Base-by-base conservation (phyloP, 2,888 invertebrate species). In the Apamea sordens region DNA sequence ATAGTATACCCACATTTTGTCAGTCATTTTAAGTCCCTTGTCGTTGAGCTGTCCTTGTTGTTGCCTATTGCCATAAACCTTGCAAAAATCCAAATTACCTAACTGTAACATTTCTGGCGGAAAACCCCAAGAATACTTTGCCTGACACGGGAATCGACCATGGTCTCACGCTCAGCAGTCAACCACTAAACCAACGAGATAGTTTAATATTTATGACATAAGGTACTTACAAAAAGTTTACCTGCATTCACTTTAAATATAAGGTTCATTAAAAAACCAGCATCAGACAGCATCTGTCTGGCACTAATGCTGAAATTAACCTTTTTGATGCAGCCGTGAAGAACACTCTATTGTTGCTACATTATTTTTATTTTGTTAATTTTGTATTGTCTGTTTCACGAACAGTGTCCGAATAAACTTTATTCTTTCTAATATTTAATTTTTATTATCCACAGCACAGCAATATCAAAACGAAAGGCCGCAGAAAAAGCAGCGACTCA, bases 401-500 rank as follows among this genome's bases (percentile, higher is more conserved):
- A 36, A 36, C 10, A 11, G 44, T 11, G 11, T 11, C 44, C 44
- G 11, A 44, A 10, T 44, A 11, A 44, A 44, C 11, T 44, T 44
- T 1, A 10, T 44, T 44, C 6, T 44, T 44, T 44, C 44, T 11
- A 8, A 44, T 18, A 28, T 41, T 63, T 24, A 7, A 63, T 59
- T 69, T 63, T 11, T 77, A 24, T n/a, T 0, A 41, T 75, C 91
- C 92, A 41, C 92, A 97, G 97, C 84, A 92, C 92, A 83, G 97
- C 95, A 18, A 84, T 92, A 85, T 97, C 96, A 64, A 98, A 98
- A 94, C 94, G 95, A 0, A 93, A 94, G 59, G 97, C 98, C 0
- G 95, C 97, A 0, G 94, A 95, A 65, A 95, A 96, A 86, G 97
- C 97, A n/a, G 97, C 97, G 0, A 88, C 93, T 0, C 96, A 96